Evolutionary conservation across 1,140 invertebrate genomes (phyloP), one percentile per base, ranked within the genome.

Genomic region (Drosophila azteca): DNA sequence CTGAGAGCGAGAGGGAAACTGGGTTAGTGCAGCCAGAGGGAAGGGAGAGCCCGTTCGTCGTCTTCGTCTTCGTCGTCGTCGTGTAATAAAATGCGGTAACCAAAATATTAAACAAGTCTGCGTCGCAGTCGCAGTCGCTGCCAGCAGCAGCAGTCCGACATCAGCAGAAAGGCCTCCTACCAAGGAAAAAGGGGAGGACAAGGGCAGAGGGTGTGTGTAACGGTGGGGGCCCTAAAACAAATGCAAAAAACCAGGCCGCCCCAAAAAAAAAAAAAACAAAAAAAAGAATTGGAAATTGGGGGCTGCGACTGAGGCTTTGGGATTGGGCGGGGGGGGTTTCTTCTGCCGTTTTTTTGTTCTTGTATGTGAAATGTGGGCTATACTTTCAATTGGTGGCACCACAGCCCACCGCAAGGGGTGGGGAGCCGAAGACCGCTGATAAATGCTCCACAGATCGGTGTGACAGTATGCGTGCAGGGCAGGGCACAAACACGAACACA

Each of bases 51-150:
- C 31, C 31, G 31, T 35, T 39, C 35, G 35, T 39, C 4, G 35
- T 4, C 31, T 2, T 9, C 31, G 44, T 44, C 68, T 52, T 71
- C 11, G 31, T 35, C 31, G 31, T 11, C 11, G 50, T 51, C 68
- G 71, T 71, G 68, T 71, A 71, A 71, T 71, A 61, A 71, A 70
- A 60, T 71, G 65, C 65, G 65, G 67, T 70, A 57, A 46, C 67
- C 67, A 57, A 71, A 71, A 71, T 61, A 51, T 71, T 61, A 61
- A 61, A 58, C 68, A 70, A 59, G 53, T 51, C 67, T 57, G 35
- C 35, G 35, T 39, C 35, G 35, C 35, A 39, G 35, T 35, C 31
- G 31, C 46, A 48, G 4, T 20, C 44, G 11, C 5, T 17, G 17
- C 1, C 17, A 13, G 46, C 46, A 49, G 46, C 46, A 22, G 17